Percentiles rank a stretch among this genome's conserved stretches.
These are phyloP conservation scores for Aspidiotus destructor DNA, from an alignment of 2,888 invertebrate genomes.

Conservation along the genomic window DNA sequence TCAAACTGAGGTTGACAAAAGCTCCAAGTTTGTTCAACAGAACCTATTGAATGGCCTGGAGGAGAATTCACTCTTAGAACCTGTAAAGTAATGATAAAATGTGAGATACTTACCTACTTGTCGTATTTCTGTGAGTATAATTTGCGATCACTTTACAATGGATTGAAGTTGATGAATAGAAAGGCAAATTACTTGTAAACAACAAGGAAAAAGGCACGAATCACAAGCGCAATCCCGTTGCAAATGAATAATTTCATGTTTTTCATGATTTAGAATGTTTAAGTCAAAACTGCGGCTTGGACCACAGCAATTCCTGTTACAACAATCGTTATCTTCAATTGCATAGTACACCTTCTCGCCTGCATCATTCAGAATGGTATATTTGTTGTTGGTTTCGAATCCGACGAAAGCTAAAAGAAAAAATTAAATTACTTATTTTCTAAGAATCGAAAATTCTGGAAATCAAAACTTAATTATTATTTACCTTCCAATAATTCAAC, in stretches of 20 bases:
- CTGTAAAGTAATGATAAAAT: slow-evolving; percentile 44
- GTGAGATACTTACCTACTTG: neutral
- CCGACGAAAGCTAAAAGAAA: slow-evolving; percentile 59
- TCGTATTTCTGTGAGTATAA: neutral
- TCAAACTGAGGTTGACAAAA: slow-evolving; percentile 61
- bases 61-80: slow-evolving; percentile 67
- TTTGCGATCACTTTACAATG: neutral
- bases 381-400: slow-evolving; percentile 83
- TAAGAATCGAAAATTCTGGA: neutral
- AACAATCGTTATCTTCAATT: slow-evolving; percentile 73
- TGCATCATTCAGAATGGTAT: slow-evolving; percentile 64
- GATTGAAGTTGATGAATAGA: neutral
- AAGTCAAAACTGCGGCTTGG: slow-evolving; percentile 74
- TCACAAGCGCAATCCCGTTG: slow-evolving; percentile 71
- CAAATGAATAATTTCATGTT: slow-evolving; percentile 76
- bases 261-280: slow-evolving; percentile 70
- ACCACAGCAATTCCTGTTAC: slow-evolving; percentile 75
- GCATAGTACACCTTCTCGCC: slow-evolving; percentile 74
- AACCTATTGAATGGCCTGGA: slow-evolving; percentile 59
- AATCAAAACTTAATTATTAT: neutral
- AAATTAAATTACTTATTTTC: slow-evolving; percentile 12
- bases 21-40: slow-evolving; percentile 66
- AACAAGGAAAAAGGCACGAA: slow-evolving; percentile 78
- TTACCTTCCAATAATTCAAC: slow-evolving; percentile 4
- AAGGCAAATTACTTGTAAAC: slow-evolving; percentile 52